These are phyloP conservation scores for Anabacerthia variegaticeps DNA, from an alignment of 2,797 vertebrate genomes.

Conservation along the genomic window DNA sequence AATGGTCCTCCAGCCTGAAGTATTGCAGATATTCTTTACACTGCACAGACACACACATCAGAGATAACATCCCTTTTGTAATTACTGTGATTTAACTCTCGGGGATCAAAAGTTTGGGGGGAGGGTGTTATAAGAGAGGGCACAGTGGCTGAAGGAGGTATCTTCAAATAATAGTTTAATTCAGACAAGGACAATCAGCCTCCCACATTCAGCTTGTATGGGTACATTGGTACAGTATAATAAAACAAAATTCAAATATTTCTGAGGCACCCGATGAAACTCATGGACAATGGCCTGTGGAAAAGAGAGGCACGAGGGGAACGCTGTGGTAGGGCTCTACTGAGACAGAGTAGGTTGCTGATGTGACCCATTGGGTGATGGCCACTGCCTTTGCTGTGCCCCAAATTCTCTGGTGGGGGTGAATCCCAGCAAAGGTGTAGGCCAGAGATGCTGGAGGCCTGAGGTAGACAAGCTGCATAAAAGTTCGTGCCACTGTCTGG, in stretches of 20 bases:
- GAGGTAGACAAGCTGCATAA: neutral
- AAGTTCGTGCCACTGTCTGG: neutral
- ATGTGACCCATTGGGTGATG: neutral
- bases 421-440: neutral
- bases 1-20: neutral
- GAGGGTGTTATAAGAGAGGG: neutral
- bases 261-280: neutral
- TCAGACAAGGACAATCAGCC: neutral
- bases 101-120: neutral
- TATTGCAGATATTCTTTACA: neutral
- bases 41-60: accelerated
- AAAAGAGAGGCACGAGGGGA: neutral
- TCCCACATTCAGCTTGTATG: neutral
- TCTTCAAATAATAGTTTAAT: neutral
- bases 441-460: neutral
- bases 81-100: neutral
- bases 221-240: neutral
- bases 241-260: neutral
- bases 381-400: neutral
- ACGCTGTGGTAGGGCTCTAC: neutral
- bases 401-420: neutral
- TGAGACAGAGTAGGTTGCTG: neutral
- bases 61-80: neutral
- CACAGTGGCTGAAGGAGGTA: neutral
- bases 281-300: neutral